These are phyloP conservation scores for Calliopum simillimum DNA, from an alignment of 2,888 invertebrate genomes.

Conservation along the genomic window DNA sequence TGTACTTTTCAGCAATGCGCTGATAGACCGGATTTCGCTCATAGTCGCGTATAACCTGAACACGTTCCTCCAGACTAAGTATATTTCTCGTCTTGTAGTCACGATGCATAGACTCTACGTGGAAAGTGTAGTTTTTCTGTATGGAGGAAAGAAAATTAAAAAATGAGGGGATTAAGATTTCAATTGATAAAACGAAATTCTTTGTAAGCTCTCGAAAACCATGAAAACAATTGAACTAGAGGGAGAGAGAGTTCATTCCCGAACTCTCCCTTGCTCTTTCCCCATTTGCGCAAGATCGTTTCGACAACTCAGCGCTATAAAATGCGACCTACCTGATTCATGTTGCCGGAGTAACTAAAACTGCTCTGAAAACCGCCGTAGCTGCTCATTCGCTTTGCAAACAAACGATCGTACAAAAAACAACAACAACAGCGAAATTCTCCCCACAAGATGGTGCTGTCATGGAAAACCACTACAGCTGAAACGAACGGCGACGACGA, in stretches of 20 bases:
- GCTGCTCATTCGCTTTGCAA: constrained; percentile 9
- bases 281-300: neutral
- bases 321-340: constrained; percentile 46
- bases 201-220: constrained; percentile 24
- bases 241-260: neutral
- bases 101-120: constrained; percentile 31
- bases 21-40: constrained; percentile 51
- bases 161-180: neutral
- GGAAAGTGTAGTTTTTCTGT: constrained; percentile 5
- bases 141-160: neutral
- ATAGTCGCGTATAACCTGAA: constrained; percentile 52
- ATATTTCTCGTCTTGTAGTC: constrained; percentile 51
- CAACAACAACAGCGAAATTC: neutral
- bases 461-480: too few relatives aligned
- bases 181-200: neutral
- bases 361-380: constrained; percentile 43
- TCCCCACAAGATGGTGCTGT: neutral
- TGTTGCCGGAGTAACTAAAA: constrained; percentile 46
- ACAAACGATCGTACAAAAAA: neutral
- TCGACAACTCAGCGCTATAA: neutral
- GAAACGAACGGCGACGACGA: too few relatives aligned
- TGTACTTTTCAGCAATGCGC: constrained; percentile 49
- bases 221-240: neutral
- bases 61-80: constrained; percentile 50
- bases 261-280: neutral